Conservation (phyloP, 2,888 invertebrate species). For the Papilio gigon region DNA sequence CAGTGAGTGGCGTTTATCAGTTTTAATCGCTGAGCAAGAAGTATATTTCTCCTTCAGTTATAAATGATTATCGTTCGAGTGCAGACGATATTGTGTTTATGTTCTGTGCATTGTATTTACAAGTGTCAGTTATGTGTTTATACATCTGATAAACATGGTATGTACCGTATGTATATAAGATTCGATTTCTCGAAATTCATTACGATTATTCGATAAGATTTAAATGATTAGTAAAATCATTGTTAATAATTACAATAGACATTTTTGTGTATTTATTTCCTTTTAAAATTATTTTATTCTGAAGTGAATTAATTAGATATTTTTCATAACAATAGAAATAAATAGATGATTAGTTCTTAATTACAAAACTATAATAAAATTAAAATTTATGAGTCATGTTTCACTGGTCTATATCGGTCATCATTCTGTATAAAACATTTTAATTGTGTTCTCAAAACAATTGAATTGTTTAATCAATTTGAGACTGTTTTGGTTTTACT, state of each 20-base stretch:
- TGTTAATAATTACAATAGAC: conserved; percentile 12
- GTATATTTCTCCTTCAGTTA: conserved; percentile 48
- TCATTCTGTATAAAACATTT: not conserved
- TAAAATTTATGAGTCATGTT: not conserved
- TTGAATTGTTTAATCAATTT: not conserved
- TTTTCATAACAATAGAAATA: not conserved
- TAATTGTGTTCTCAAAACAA: not conserved
- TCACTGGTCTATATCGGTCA: not conserved
- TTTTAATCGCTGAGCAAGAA: conserved; percentile 52
- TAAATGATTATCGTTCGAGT: conserved; percentile 44
- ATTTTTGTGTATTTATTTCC: not conserved
- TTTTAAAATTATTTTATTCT: no score
- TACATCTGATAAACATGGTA: conserved; percentile 45
- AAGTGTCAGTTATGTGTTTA: conserved; percentile 38
- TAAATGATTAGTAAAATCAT: conserved; percentile 20
- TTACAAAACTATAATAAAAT: not conserved
- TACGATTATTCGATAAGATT: conserved; percentile 5
- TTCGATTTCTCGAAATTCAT: conserved; percentile 2
- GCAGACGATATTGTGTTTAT: conserved; percentile 28
- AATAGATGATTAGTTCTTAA: not conserved
- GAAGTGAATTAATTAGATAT: no score
- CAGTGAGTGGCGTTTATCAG: conserved; percentile 68
- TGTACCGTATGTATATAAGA: conserved; percentile 36
- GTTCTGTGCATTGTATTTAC: conserved; percentile 27
- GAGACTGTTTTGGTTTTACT: no score